These are phyloP conservation scores for Drosophila oshimai DNA, from an alignment of 1,140 invertebrate genomes.

Conservation along the genomic window DNA sequence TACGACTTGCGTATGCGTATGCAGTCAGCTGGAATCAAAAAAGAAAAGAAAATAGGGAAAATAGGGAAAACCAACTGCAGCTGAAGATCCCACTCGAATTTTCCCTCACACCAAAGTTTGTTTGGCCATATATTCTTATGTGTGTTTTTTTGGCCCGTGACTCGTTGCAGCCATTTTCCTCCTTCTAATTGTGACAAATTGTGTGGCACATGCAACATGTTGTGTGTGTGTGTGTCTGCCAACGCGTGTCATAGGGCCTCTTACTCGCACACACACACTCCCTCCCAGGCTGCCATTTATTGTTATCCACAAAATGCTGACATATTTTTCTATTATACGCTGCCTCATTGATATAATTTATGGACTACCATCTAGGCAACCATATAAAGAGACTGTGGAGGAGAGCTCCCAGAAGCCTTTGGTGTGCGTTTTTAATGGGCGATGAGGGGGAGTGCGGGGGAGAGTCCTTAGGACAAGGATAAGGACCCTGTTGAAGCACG, in stretches of 20 bases:
- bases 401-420: slow-evolving; percentile 46
- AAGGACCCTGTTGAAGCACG: slow-evolving; percentile 9
- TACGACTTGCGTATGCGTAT: slow-evolving; percentile 38
- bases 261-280: background rate
- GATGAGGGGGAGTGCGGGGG: slow-evolving; percentile 28
- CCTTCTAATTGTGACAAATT: slow-evolving; percentile 66
- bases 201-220: slow-evolving; percentile 49
- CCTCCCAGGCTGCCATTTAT: slow-evolving; percentile 44
- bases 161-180: slow-evolving; percentile 41
- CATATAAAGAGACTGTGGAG: background rate
- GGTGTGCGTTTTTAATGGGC: slow-evolving; percentile 42
- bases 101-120: slow-evolving; percentile 4
- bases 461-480: too few species aligned
- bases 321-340: slow-evolving; percentile 62
- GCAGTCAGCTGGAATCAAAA: slow-evolving; percentile 26
- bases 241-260: slow-evolving; percentile 34
- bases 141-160: slow-evolving; percentile 36
- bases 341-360: slow-evolving; percentile 39
- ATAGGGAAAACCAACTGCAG: slow-evolving; percentile 29
- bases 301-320: slow-evolving; percentile 59
- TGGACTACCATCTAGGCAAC: slow-evolving; percentile 35
- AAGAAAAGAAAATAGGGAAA: slow-evolving; percentile 2
- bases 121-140: slow-evolving; percentile 3
- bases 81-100: slow-evolving; percentile 18
- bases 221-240: background rate